Evolutionary conservation across 1,140 invertebrate species (phyloP).

Genomic region (Maniola jurtina): DNA sequence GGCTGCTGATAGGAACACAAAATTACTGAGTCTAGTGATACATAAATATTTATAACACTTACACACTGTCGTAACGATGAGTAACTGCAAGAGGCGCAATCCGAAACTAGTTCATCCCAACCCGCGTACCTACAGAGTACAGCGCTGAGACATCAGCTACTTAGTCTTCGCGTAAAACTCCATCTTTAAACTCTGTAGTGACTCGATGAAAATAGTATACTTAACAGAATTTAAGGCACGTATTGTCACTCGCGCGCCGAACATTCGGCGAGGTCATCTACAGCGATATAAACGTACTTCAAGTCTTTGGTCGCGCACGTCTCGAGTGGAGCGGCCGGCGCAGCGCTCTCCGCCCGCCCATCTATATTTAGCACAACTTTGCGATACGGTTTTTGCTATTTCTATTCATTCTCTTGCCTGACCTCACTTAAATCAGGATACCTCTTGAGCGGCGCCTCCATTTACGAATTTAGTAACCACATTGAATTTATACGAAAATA

Average conservation of each 20-base stretch:
- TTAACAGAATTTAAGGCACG: constrained; percentile 13
- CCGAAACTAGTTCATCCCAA: constrained; percentile 55
- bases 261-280: constrained; percentile 42
- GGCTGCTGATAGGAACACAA: background rate
- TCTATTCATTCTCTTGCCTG: constrained; percentile 67
- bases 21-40: background rate
- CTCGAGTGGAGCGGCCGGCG: constrained; percentile 37
- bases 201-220: constrained; percentile 5
- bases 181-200: background rate
- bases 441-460: constrained; percentile 8
- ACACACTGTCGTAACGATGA: constrained; percentile 39
- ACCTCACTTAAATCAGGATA: constrained; percentile 60
- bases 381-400: constrained; percentile 74
- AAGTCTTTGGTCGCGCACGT: constrained; percentile 37
- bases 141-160: background rate
- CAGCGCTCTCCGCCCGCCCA: constrained; percentile 51
- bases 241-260: constrained; percentile 24
- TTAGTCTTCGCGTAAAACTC: constrained; percentile 9
- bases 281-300: no score
- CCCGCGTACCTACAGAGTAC: constrained; percentile 30
- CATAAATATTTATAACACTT: constrained; percentile 36
- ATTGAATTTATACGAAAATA: background rate
- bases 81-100: constrained; percentile 33
- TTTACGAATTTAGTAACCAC: constrained; percentile 18
- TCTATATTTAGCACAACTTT: constrained; percentile 74